Evolutionary conservation across 2,888 invertebrate genomes (phyloP).

Genomic region (Ectobius pallidus): DNA sequence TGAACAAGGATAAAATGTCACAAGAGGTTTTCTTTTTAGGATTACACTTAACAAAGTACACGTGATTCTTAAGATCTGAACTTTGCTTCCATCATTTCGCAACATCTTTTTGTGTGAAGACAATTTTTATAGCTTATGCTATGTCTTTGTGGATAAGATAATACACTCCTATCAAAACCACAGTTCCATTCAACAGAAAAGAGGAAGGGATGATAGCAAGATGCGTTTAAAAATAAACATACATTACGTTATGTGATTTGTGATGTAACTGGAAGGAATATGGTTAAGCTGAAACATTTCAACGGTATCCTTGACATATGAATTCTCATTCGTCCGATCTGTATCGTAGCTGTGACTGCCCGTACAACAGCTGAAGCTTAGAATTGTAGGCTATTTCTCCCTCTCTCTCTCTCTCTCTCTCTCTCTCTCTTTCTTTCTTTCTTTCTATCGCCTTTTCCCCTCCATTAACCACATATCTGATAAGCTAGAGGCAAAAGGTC

Average conservation of each 20-base stretch:
- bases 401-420: background rate
- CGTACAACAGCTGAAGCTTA: background rate
- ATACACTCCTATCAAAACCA: background rate
- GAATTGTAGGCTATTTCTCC: background rate
- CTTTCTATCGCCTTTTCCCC: no score
- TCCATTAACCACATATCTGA: background rate
- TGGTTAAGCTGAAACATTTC: no score
- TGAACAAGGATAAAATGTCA: no score
- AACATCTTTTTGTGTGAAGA: no score
- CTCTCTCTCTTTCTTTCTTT: no score
- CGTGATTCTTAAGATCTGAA: background rate
- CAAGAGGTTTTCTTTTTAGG: no score
- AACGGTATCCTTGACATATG: no score
- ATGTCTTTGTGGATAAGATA: background rate
- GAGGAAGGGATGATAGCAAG: background rate
- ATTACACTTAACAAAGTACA: no score
- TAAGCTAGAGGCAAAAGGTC: background rate
- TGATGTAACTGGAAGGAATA: no score
- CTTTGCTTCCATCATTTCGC: background rate
- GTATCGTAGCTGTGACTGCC: background rate
- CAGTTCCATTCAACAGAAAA: background rate
- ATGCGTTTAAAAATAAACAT: background rate
- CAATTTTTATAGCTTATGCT: no score
- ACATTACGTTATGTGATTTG: no score
- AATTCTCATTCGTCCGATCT: background rate